Conservation (phyloP, 1,140 invertebrate genomes). For the Cecropterus lyciades region DNA sequence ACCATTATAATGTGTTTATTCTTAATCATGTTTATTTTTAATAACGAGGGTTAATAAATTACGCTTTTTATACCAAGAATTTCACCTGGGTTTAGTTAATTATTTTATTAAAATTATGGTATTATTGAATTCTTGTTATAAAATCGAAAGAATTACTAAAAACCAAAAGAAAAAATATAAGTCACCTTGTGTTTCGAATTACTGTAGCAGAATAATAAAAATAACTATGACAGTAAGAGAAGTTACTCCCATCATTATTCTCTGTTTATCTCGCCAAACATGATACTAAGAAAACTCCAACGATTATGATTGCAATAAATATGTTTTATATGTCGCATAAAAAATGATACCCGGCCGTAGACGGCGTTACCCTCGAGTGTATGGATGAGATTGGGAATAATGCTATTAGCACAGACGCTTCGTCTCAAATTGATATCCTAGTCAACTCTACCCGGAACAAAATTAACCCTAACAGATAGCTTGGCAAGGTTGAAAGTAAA, state of each 20-base stretch:
- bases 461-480: constrained; percentile 47
- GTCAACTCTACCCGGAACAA: constrained; percentile 41
- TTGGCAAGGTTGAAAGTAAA: constrained; percentile 44
- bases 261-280: constrained; percentile 73
- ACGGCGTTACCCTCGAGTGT: constrained; percentile 77
- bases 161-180: too few species aligned
- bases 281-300: constrained; percentile 69
- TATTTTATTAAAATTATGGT: too few species aligned
- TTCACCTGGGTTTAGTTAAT: too few species aligned
- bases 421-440: constrained; percentile 83
- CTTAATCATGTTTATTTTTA: too few species aligned
- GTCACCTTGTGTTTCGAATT: too few species aligned
- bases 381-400: constrained; percentile 84
- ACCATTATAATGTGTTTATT: too few species aligned
- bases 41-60: too few species aligned
- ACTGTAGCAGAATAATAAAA: constrained; percentile 1
- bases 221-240: constrained; percentile 44
- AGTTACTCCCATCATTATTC: constrained; percentile 60
- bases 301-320: constrained; percentile 83
- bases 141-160: too few species aligned
- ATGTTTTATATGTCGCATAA: constrained; percentile 83
- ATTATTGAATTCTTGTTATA: too few species aligned
- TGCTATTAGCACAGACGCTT: constrained; percentile 84
- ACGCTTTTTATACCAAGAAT: too few species aligned
- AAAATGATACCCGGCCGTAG: constrained; percentile 76